phyloP scores from a whole-genome alignment of 2,888 invertebrate genomes.

The Epistrophe grossulariae region DNA sequence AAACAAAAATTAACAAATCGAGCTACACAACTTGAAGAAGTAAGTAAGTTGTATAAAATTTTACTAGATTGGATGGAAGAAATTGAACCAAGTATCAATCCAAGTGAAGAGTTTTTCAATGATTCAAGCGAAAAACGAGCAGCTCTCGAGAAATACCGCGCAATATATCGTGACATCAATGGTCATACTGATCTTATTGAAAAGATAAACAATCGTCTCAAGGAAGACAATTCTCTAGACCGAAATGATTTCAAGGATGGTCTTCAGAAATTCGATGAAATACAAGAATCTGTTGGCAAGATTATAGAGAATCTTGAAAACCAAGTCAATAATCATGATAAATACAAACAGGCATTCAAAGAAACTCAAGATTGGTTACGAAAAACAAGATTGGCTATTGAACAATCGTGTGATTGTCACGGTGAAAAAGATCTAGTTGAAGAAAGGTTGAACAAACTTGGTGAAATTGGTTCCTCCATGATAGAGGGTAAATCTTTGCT shows the following conservation, averaged over 20 bases:
- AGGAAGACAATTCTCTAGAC: constrained; percentile 88
- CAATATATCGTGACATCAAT: constrained; percentile 92
- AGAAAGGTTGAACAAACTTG: constrained; percentile 90
- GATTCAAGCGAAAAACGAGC: constrained; percentile 96
- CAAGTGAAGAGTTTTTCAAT: constrained; percentile 89
- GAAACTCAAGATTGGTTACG: constrained; percentile 94
- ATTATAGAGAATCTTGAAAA: constrained; percentile 91
- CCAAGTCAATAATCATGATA: constrained; percentile 94
- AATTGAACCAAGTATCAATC: constrained; percentile 91
- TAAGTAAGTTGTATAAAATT: constrained; percentile 92
- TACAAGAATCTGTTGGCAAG: constrained; percentile 87
- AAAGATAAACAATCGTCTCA: constrained; percentile 89
- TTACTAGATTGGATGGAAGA: constrained; percentile 95
- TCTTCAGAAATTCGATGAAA: constrained; percentile 88
- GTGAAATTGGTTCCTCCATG: constrained; percentile 88
- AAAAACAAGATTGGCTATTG: constrained; percentile 91
- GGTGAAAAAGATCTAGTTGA: constrained; percentile 92
- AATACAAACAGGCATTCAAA: constrained; percentile 92
- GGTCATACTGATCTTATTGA: constrained; percentile 92
- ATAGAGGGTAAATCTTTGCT: constrained; percentile 90
- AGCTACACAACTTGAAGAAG: constrained; percentile 92
- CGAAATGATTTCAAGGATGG: constrained; percentile 89
- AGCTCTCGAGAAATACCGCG: constrained; percentile 93
- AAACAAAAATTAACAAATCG: constrained; percentile 90
- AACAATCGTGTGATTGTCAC: constrained; percentile 93